phyloP scores from a whole-genome alignment of 2,113 vertebrate genomes.

The Labeo rohita region DNA sequence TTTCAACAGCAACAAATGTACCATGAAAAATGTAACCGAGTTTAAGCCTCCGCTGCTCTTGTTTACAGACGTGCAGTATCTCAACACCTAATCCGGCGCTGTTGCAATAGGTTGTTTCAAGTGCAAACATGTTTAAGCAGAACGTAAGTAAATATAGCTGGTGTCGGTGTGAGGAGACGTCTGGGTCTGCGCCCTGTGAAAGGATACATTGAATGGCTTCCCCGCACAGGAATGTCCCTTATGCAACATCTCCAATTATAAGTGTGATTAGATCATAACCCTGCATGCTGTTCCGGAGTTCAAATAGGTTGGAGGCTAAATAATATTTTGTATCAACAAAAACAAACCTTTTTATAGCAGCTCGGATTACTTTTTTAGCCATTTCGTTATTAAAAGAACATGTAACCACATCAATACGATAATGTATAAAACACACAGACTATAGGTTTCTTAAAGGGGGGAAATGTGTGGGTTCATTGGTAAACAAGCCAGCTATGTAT shows the following conservation, averaged over 20 bases:
- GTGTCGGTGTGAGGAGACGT: conserved; percentile 51
- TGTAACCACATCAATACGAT: not conserved
- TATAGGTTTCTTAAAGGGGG: not conserved
- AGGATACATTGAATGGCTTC: conserved; percentile 64
- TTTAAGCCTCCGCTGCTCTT: conserved; percentile 60
- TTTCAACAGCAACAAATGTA: conserved; percentile 64
- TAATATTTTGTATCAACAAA: not conserved
- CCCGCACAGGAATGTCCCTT: conserved; percentile 67
- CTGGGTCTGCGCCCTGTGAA: conserved; percentile 63
- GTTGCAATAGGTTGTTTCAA: conserved; percentile 65
- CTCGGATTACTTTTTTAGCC: not conserved
- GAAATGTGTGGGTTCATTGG: not conserved
- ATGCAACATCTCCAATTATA: conserved; percentile 70
- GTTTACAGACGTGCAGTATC: conserved; percentile 57
- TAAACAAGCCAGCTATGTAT: no score
- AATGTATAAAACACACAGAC: not conserved
- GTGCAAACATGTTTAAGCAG: conserved; percentile 68
- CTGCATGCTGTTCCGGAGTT: conserved; percentile 57
- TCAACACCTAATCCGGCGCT: conserved; percentile 61
- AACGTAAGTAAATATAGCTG: conserved; percentile 71
- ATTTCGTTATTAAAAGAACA: not conserved
- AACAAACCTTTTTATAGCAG: not conserved
- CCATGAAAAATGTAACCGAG: conserved; percentile 51
- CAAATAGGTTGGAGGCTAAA: conserved; percentile 45
- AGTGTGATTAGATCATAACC: conserved; percentile 63